Evolutionary conservation across 1,140 invertebrate species (phyloP).

Genomic region (Euschistus heros): DNA sequence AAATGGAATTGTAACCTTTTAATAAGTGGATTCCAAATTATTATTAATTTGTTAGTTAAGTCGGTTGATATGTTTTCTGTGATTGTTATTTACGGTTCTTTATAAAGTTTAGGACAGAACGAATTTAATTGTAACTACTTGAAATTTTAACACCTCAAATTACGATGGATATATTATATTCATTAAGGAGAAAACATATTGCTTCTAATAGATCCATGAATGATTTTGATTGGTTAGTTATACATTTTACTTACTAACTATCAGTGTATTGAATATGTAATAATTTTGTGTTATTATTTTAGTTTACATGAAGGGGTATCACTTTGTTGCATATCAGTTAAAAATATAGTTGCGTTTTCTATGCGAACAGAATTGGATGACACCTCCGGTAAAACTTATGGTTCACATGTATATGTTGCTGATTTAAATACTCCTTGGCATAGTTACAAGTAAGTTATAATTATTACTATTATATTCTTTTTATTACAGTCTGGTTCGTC

Average conservation of each 20-base stretch:
- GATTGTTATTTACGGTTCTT: no score
- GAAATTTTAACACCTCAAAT: no score
- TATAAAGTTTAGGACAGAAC: no score
- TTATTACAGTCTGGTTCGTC: no score
- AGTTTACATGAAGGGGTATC: constrained; percentile 30
- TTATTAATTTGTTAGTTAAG: no score
- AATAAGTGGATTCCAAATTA: no score
- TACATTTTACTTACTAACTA: neutral
- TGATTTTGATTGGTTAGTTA: constrained; percentile 24
- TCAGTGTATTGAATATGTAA: neutral
- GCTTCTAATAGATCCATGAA: constrained; percentile 20
- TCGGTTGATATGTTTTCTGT: no score
- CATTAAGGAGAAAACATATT: constrained; percentile 25
- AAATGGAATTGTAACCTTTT: no score
- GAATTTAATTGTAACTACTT: no score
- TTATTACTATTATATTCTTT: constrained; percentile 28
- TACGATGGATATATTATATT: constrained; percentile 24
- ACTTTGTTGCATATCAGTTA: constrained; percentile 46
- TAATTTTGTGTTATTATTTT: constrained; percentile 7
- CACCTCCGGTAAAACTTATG: constrained; percentile 50
- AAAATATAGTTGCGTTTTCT: constrained; percentile 72
- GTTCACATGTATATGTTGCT: constrained; percentile 71
- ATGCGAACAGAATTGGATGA: constrained; percentile 58
- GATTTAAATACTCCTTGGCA: constrained; percentile 80
- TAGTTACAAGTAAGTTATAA: constrained; percentile 52